Evolutionary conservation across 2,888 invertebrate species (phyloP).

Genomic region (Eupithecia dodoneata): DNA sequence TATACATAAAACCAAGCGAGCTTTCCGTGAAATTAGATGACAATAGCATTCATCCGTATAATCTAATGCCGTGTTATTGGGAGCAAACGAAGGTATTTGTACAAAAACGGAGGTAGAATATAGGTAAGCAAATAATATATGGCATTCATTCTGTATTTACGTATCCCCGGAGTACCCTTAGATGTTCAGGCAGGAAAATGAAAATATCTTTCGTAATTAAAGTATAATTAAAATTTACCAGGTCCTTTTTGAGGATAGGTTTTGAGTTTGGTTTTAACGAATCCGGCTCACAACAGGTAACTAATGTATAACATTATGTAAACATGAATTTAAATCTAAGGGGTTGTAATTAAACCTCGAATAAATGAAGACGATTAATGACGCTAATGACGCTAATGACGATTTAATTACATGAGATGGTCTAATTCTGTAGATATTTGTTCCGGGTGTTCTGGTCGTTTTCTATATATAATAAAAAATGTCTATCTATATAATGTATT

Average conservation of each 20-base stretch:
- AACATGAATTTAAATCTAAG: not conserved
- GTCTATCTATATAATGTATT: too few species aligned
- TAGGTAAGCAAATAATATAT: not conserved
- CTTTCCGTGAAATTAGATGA: not conserved
- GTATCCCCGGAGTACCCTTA: conserved; percentile 8
- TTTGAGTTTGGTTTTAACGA: not conserved
- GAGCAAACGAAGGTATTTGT: not conserved
- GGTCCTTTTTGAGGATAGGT: conserved; percentile 3
- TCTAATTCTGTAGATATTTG: too few species aligned
- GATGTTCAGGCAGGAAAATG: not conserved
- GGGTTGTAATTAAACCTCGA: not conserved
- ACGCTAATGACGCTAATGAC: not conserved
- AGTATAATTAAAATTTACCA: conserved; percentile 40
- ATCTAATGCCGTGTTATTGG: not conserved
- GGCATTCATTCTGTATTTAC: conserved; percentile 4
- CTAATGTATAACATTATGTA: not conserved
- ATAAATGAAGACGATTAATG: not conserved
- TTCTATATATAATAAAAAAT: too few species aligned
- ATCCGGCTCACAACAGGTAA: not conserved
- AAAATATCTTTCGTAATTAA: conserved; percentile 13
- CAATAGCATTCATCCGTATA: not conserved
- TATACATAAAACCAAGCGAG: not conserved
- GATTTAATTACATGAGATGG: not conserved
- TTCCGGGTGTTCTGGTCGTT: too few species aligned
- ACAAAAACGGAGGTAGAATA: not conserved